Base-by-base conservation (phyloP, 2,113 vertebrate species). In the Condylura cristata region DNA sequence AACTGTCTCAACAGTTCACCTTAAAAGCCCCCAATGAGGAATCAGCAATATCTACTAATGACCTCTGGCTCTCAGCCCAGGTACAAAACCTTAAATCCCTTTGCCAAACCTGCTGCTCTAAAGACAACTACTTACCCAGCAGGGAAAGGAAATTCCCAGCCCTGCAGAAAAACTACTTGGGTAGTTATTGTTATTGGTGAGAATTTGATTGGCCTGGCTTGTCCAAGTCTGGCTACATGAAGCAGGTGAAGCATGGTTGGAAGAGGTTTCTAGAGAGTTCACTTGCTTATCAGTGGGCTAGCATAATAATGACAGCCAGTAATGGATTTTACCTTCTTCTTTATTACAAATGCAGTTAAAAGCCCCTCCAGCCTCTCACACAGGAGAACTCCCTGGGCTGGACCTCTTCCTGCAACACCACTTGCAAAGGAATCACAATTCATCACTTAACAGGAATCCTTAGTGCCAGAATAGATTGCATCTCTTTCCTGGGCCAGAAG, bases 311-410 rank as follows among this genome's bases (percentile, higher is more conserved):
- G 94, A 92, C 96, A 96, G 95, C 93, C 78, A 14, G 85, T 90
- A 89, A 95, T 93, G 96, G 96, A 90, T 97, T 97, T 96, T 61
- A 74, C 79, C 74, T 94, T 94, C 96, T 94, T 96, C 71, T 93
- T 95, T 85, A 91, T 80, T n/a, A 84, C 51, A 81, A 95, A 90
- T 76, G 83, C 56, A 95, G 95, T 95, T 82, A 39, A 87, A 93
- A 80, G 48, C 34, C 93, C 56, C 90, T 92, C 58, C 39, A 37
- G 58, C 48, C 81, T 60, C 51, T 90, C 76, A 65, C 30, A 12
- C 72, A 75, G 39, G 11, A 65, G 84, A 96, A 93, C 92, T 84
- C 91, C 89, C 93, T 26, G 13, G 20, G 85, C 81, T 96, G 74
- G 32, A 6, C 88, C 91, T 53, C 80, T 32, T 44, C 86, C 60